Conservation (phyloP, 2,888 invertebrate genomes). For the Clostera curtula region DNA sequence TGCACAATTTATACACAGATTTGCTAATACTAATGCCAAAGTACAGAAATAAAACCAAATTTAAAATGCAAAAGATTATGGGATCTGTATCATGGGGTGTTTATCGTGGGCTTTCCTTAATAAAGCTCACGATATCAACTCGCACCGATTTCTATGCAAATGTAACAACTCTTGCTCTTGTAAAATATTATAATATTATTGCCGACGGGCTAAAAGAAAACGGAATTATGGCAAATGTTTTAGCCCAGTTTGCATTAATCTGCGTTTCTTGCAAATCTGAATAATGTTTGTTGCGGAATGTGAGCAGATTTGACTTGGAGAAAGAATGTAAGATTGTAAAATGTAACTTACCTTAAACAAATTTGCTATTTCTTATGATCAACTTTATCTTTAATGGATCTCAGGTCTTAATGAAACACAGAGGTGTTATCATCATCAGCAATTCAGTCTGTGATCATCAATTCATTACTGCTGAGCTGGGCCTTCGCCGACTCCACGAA, state of each 20-base stretch:
- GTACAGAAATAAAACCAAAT: slow-evolving; percentile 27
- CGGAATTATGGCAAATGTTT: slow-evolving; percentile 44
- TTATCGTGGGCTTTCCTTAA: slow-evolving; percentile 47
- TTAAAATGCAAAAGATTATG: slow-evolving; percentile 29
- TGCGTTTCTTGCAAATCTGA: slow-evolving; percentile 11
- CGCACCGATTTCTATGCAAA: slow-evolving; percentile 55
- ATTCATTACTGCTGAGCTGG: too few relatives aligned
- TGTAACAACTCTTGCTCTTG: slow-evolving; percentile 57
- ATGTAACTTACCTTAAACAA: too few relatives aligned
- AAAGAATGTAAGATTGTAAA: too few relatives aligned
- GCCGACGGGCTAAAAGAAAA: slow-evolving; percentile 35
- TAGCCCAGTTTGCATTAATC: slow-evolving; percentile 38
- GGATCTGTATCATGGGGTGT: slow-evolving; percentile 42
- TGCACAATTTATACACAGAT: too few relatives aligned
- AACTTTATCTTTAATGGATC: too few relatives aligned
- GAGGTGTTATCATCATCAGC: too few relatives aligned
- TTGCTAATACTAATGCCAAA: slow-evolving; percentile 12
- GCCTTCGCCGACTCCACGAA: too few relatives aligned
- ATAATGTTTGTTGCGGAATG: slow-evolving; percentile 9
- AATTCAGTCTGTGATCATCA: too few relatives aligned
- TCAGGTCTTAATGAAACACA: too few relatives aligned
- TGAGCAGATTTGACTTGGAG: too few relatives aligned
- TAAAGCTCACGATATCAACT: slow-evolving; percentile 51
- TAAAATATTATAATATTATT: slow-evolving; percentile 52
- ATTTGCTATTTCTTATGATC: too few relatives aligned